Base-by-base conservation (phyloP, 2,113 vertebrate species). In the Hystrix cristata region DNA sequence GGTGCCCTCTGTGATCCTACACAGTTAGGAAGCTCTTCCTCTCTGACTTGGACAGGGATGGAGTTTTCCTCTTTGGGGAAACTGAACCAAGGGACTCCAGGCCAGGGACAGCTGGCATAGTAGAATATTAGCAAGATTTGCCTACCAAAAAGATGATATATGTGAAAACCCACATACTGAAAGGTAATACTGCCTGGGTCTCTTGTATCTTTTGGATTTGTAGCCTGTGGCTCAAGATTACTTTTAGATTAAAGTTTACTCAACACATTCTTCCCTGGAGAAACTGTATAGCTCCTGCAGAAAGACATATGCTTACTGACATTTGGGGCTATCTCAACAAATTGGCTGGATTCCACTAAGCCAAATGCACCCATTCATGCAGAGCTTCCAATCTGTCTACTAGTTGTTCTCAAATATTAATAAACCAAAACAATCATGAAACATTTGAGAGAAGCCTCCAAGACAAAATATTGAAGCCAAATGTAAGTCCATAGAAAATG, bases 361-460 rank as follows among this genome's bases (percentile, higher is more conserved):
- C 57, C 90, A 87, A 87, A 90, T 71, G 60, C 14, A 31, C 7
- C n/a, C 38, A 23, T 18, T 12, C 7, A 29, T 84, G 72, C 69
- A 69, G 48, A 71, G 71, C 69, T 92, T 95, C 46, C 62, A 82
- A 59, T 71, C 48, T 95, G 25, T 65, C 3, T 0, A 43, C n/a
- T 71, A 64, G 19, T 82, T 80, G 57, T 59, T 64, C 46, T 84
- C 92, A 74, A 65, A 65, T 23, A 96, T 74, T 82, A 84, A 88
- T 15, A 91, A 85, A 74, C 13, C 65, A 80, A 96, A 60, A 69
- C 21, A 57, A 85, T 60, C 31, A 48, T 82, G 60, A 89, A 76
- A 62, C 2, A 76, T 76, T 80, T 85, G 29, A 92, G 38, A 78
- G 23, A 64, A 3, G 21, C 18, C 29, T 82, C 80, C 31, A 57